Evolutionary conservation across 2,797 vertebrate species (phyloP), one percentile per base, ranked within the genome.

Genomic region (Anguilla marmorata): DNA sequence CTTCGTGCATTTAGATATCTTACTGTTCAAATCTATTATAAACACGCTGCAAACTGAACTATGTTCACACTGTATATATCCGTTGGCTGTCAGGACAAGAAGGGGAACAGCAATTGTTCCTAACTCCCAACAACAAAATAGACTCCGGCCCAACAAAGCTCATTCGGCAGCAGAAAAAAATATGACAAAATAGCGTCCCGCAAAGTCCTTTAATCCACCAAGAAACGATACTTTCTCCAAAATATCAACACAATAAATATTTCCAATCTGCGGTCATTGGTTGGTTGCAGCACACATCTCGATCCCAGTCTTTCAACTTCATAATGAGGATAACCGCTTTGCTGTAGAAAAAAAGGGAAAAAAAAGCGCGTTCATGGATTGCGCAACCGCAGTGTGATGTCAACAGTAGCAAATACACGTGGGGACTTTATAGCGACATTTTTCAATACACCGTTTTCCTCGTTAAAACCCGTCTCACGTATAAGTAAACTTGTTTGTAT

Each of bases 311-410:
- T 63, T 88, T 88, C 87, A 87, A 90, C 76, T 94, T 92, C 89
- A 90, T 92, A 90, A 91, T 94, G 69, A 52, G 56, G 85, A 93
- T 94, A 95, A 94, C 94, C 94, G 96, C 95, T 96, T 95, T 94
- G 90, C 91, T 90, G 90, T 93, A 90, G 41, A 45, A 45, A 45
- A 45, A 45, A 45, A 45, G 0, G 37, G 3, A 45, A 45, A 45
- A 41, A 3, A 2, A 88, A 83, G 93, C 92, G 90, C 91, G 91
- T 91, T 89, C 91, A 89, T 74, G 87, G 33, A 24, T 92, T 91
- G 92, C 92, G 92, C 90, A 79, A 12, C 85, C 0, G 88, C 66
- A 52, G 60, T 89, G 91, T 90, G 93, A 93, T 93, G 83, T 84
- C 45, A 16, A 54, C 52, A 84, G 83, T 27, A 14, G 21, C 79